Base-by-base conservation (phyloP, 2,113 vertebrate genomes). In the Toxostoma redivivum region DNA sequence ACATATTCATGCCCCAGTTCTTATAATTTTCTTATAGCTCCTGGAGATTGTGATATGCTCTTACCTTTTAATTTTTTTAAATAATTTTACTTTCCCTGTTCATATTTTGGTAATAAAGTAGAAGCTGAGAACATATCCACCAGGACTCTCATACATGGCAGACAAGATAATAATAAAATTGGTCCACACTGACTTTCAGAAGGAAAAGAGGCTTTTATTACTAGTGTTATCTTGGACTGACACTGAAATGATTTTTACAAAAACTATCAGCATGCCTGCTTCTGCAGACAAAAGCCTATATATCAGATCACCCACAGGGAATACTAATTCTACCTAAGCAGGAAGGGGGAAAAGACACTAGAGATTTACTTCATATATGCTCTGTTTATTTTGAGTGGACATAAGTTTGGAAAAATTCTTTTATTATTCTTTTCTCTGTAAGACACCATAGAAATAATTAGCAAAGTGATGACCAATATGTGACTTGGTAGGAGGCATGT, bases 21-120 rank as follows among this genome's bases (percentile, higher is more conserved):
- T 91, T 92, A 78, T 42, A 30, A 72, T 86, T 88, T 97, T 86
- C 62, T 92, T 76, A 91, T 22, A 74, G 50, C 57, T 94, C 38
- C 30, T 84, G 54, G 28, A 95, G 81, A 74, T 3, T 51, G 44
- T 9, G 35, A 84, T 92, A 92, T 73, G 40, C 19, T 85, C 53
- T 70, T 93, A 61, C 38, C 57, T 95, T 96, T 58, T 73, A 61
- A 38, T 64, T 94, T 81, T 92, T 25, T 16, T 7, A 17, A 51
- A 15, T n/a, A 65, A 11, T 82, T 96, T 96, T 88, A 81, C 58
- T 48, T 77, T 73, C 35, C 53, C 33, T 56, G 56, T 25, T 94
- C 82, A 58, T 18, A 24, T 51, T 95, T 92, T 62, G 54, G 18
- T 42, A 92, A 92, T 73, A 82, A 95, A 91, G 17, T 30, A 88